Conservation (phyloP, 2,888 invertebrate genomes). For the Ecdyonurus torrentis region DNA sequence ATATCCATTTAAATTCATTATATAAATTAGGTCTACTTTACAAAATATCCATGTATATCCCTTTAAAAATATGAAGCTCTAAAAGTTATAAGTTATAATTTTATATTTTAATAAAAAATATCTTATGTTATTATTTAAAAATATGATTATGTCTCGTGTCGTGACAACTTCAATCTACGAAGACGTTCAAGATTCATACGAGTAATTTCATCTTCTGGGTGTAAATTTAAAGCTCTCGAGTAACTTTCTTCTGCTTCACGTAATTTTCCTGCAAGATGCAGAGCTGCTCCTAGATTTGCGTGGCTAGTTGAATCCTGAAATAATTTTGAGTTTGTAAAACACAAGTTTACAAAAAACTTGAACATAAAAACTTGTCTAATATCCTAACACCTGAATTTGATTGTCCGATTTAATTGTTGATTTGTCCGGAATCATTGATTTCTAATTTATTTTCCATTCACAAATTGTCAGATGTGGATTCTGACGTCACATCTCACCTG, state of each 20-base stretch:
- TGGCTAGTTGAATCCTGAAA: slow-evolving; percentile 26
- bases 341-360: background rate
- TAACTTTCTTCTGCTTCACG: slow-evolving; percentile 28
- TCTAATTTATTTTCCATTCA: too few relatives aligned
- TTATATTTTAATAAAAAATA: too few relatives aligned
- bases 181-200: slow-evolving; percentile 27
- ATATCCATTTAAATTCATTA: too few relatives aligned
- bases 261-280: slow-evolving; percentile 29
- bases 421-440: too few relatives aligned
- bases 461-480: too few relatives aligned
- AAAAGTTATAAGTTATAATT: too few relatives aligned
- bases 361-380: background rate
- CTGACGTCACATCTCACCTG: too few relatives aligned
- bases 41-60: too few relatives aligned
- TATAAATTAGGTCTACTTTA: too few relatives aligned
- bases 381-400: too few relatives aligned
- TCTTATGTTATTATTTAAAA: background rate
- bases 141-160: background rate
- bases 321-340: background rate
- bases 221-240: slow-evolving; percentile 24
- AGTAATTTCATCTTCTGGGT: slow-evolving; percentile 28
- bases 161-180: background rate
- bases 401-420: too few relatives aligned
- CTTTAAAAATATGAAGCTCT: too few relatives aligned
- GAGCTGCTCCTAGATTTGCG: slow-evolving; percentile 32